phyloP scores from a whole-genome alignment of 2,888 invertebrate species.

The Temnothorax rugatulus region DNA sequence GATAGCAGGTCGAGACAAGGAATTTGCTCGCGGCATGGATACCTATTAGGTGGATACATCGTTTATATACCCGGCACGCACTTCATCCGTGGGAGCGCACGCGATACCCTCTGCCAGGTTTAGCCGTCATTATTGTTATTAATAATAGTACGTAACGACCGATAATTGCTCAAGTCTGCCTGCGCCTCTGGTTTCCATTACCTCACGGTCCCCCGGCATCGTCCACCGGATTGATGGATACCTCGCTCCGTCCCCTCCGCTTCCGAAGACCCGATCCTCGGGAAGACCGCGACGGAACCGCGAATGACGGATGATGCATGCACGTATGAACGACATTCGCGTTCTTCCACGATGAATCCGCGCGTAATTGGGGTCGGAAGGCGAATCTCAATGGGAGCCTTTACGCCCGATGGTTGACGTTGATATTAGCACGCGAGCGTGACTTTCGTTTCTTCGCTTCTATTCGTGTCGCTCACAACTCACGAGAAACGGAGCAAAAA shows the following conservation, averaged over 20 bases:
- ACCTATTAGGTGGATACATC: conserved; percentile 84
- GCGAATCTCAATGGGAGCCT: conserved; percentile 46
- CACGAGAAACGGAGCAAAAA: conserved; percentile 21
- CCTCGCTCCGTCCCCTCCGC: background rate
- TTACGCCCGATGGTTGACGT: conserved; percentile 51
- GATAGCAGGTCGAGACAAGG: conserved; percentile 73
- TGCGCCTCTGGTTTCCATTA: conserved; percentile 84
- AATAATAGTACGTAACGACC: conserved; percentile 85
- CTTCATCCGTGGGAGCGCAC: conserved; percentile 86
- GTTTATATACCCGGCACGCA: conserved; percentile 85
- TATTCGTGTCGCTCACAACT: conserved; percentile 22
- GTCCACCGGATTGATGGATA: conserved; percentile 28
- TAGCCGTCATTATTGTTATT: conserved; percentile 84
- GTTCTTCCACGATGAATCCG: conserved; percentile 46
- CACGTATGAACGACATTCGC: conserved; percentile 7
- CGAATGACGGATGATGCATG: conserved; percentile 52
- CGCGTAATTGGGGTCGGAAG: conserved; percentile 56
- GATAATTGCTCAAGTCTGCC: conserved; percentile 85
- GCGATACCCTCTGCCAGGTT: conserved; percentile 80
- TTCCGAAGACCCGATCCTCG: conserved; percentile 3
- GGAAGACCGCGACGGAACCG: conserved; percentile 41
- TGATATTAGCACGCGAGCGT: conserved; percentile 53
- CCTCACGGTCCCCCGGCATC: conserved; percentile 51
- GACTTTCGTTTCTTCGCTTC: conserved; percentile 51
- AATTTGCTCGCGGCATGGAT: conserved; percentile 85